Base-by-base conservation (phyloP, 2,797 vertebrate genomes). In the Acanthurus leucopareius region DNA sequence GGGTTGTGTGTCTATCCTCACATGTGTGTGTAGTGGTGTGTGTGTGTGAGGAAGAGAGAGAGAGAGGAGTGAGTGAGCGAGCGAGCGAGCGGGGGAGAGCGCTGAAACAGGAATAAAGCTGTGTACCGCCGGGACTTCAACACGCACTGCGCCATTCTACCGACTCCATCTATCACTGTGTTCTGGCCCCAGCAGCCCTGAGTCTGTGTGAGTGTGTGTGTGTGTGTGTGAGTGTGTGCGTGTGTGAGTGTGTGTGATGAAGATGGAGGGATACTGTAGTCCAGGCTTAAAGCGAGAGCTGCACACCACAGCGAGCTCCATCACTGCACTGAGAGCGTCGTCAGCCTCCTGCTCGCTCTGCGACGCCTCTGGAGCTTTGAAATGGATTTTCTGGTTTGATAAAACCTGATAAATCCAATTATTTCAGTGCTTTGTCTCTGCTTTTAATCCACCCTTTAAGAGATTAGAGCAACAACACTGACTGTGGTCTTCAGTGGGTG, bases 71-170 rank as follows among this genome's bases (percentile, higher is more conserved):
- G 25, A 63, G 60, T 11, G n/a, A 74, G 73, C 3, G 10, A 63
- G 60, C 11, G n/a, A 74, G 73, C 3, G 10, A 45, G 65, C 4
- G 48, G 5, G 56, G 4, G 48, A 66, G 79, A 68, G 78, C 5
- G 57, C 82, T 88, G 90, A 87, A 90, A 88, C 85, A 80, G 79
- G 84, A 89, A 93, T 86, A 82, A 82, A 91, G 80, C 67, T 35
- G 14, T 52, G 83, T 63, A 69, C 84, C 68, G 0, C 73, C 40
- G 85, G 91, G 84, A 88, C 77, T 86, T 73, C n/a, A 77, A 84
- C 75, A 66, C 89, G 82, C 88, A 84, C 88, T 86, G 87, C 85
- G 10, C 87, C 82, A 89, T 77, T 84, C 83, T 72, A 64, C 75
- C 40, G 40, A 44, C 82, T 87, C 83, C 84, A 90, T 89, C 87